Evolutionary conservation across 2,797 vertebrate species (phyloP).

Genomic region (Steatocranus sp.): DNA sequence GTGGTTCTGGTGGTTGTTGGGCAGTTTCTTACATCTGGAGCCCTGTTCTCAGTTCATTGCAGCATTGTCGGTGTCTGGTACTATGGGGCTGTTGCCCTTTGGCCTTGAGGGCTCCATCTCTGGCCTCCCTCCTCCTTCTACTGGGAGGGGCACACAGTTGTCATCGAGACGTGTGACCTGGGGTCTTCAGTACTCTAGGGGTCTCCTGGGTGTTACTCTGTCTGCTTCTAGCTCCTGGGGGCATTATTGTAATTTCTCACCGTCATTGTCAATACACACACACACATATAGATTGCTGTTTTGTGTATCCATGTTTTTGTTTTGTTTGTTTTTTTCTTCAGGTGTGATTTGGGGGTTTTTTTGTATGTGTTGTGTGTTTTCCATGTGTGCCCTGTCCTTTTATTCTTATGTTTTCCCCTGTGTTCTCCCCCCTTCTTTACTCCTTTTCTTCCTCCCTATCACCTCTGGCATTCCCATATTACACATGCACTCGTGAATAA

Average conservation of each 20-base stretch:
- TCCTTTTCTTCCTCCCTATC: neutral
- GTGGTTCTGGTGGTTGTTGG: neutral
- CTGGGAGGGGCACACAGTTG: neutral
- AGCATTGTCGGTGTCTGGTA: neutral
- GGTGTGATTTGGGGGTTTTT: fast-evolving
- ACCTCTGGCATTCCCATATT: neutral
- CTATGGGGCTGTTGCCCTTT: neutral
- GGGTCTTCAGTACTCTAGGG: neutral
- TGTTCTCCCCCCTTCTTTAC: neutral
- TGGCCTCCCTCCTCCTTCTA: neutral
- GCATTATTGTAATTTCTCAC: neutral
- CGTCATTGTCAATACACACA: neutral
- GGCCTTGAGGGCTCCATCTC: neutral
- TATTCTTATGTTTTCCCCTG: neutral
- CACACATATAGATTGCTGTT: neutral
- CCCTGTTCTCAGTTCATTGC: neutral
- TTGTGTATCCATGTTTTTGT: neutral
- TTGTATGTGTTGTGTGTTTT: neutral
- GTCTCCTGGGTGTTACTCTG: neutral
- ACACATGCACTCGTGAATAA: neutral
- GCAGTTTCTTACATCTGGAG: neutral
- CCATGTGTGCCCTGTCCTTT: neutral
- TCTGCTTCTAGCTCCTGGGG: neutral
- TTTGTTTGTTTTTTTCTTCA: neutral
- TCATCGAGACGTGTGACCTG: neutral